These are phyloP conservation scores for Erebia aethiops DNA, from an alignment of 2,888 invertebrate species.

Conservation along the genomic window DNA sequence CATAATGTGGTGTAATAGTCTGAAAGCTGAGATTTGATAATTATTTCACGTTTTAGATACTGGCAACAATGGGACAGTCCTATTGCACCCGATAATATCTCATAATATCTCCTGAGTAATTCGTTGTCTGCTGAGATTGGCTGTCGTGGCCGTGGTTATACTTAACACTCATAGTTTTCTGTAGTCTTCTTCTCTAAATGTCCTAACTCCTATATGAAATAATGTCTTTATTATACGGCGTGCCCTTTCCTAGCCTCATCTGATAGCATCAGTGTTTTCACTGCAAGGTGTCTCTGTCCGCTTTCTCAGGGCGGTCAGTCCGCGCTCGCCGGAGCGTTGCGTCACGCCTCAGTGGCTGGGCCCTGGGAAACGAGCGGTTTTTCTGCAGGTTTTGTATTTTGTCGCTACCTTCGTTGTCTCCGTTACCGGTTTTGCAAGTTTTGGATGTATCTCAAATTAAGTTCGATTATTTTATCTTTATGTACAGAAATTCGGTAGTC, in stretches of 20 bases:
- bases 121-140: too few relatives aligned
- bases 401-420: neutral
- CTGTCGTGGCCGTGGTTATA: too few relatives aligned
- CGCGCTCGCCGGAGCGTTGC: constrained; percentile 38
- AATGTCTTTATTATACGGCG: neutral
- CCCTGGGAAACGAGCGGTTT: constrained; percentile 44
- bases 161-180: too few relatives aligned
- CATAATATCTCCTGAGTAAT: too few relatives aligned
- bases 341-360: constrained; percentile 45
- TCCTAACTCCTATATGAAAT: too few relatives aligned
- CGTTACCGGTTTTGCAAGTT: constrained; percentile 18
- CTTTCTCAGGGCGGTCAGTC: constrained; percentile 47
- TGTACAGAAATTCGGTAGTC: too few relatives aligned
- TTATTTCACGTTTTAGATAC: too few relatives aligned
- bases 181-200: too few relatives aligned
- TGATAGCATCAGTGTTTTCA: constrained; percentile 10
- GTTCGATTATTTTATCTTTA: neutral
- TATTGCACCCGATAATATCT: too few relatives aligned
- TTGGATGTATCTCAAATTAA: neutral
- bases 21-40: too few relatives aligned
- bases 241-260: neutral
- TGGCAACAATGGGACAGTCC: too few relatives aligned
- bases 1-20: too few relatives aligned
- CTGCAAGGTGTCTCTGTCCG: neutral
- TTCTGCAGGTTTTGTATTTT: constrained; percentile 26